Evolutionary conservation across 1,140 invertebrate genomes (phyloP).

Genomic region (Brachionus calyciflorus): DNA sequence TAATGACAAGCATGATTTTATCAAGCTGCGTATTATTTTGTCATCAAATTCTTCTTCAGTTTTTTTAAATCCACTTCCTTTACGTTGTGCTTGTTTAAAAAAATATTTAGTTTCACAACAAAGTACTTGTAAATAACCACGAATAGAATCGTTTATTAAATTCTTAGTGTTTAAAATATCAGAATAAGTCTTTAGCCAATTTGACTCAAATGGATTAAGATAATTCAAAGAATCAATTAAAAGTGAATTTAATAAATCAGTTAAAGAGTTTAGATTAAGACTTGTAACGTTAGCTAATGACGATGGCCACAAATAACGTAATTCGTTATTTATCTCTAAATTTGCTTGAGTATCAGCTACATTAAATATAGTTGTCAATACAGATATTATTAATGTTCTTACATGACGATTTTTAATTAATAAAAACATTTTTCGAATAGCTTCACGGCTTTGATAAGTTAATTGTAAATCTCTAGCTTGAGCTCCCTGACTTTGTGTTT

Average conservation of each 20-base stretch:
- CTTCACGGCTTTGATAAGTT: background rate
- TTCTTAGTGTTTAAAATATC: slow-evolving; percentile 14
- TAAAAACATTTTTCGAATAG: background rate
- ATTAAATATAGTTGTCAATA: slow-evolving; percentile 37
- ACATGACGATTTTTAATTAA: slow-evolving; percentile 20
- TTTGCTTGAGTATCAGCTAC: slow-evolving; percentile 41
- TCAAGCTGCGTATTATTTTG: slow-evolving; percentile 1
- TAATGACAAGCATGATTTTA: slow-evolving; percentile 12
- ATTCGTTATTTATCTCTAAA: slow-evolving; percentile 28
- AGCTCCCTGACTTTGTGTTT: background rate
- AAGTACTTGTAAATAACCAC: background rate
- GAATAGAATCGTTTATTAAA: background rate
- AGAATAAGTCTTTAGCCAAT: slow-evolving; percentile 9
- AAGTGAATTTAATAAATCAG: slow-evolving; percentile 1
- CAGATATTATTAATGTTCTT: background rate
- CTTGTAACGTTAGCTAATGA: background rate
- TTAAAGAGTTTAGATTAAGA: slow-evolving; percentile 3
- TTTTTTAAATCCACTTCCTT: background rate
- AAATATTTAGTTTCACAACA: slow-evolving; percentile 19
- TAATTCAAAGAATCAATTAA: slow-evolving; percentile 12
- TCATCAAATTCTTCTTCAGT: slow-evolving; percentile 5
- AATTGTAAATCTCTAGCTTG: no score
- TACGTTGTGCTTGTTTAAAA: background rate
- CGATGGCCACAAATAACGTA: slow-evolving; percentile 28
- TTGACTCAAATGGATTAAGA: slow-evolving; percentile 3